Conservation (phyloP, 2,888 invertebrate genomes). For the Orchesellides sinensis region DNA sequence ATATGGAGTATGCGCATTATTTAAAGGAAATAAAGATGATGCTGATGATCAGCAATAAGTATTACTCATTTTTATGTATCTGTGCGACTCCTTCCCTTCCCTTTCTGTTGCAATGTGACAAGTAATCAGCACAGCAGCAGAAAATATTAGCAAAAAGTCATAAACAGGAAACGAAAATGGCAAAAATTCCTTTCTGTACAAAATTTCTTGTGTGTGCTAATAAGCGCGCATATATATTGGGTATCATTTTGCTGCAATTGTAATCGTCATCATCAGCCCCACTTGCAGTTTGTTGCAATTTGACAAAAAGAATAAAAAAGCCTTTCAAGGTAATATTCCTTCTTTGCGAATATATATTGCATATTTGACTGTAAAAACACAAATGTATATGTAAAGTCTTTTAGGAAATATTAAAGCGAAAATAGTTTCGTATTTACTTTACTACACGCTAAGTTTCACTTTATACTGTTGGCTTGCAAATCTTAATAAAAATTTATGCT, state of each 20-base stretch:
- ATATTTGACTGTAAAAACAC: conserved; percentile 17
- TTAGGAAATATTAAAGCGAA: conserved; percentile 35
- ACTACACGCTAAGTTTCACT: conserved; percentile 40
- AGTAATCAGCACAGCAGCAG: conserved; percentile 15
- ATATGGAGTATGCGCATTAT: conserved; percentile 11
- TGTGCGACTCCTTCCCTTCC: neutral
- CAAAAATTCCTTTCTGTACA: conserved; percentile 17
- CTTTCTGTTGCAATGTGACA: conserved; percentile 46
- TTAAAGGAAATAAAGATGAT: neutral
- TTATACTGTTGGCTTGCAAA: conserved; percentile 10
- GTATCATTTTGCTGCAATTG: conserved; percentile 17
- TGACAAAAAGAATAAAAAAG: conserved; percentile 16
- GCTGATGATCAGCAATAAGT: conserved; percentile 34
- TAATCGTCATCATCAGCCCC: conserved; percentile 22
- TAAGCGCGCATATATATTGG: neutral
- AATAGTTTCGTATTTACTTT: conserved; percentile 22
- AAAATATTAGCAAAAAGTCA: conserved; percentile 33
- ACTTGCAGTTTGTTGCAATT: conserved; percentile 9
- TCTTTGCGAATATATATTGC: neutral
- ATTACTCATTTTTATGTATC: conserved; percentile 48
- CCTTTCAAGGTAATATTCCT: conserved; percentile 39
- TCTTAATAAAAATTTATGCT: conserved; percentile 57
- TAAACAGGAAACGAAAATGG: conserved; percentile 53
- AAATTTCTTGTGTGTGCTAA: neutral
- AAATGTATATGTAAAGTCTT: conserved; percentile 1